These are phyloP conservation scores for Mugil cephalus DNA, from an alignment of 2,113 vertebrate species.

Conservation along the genomic window DNA sequence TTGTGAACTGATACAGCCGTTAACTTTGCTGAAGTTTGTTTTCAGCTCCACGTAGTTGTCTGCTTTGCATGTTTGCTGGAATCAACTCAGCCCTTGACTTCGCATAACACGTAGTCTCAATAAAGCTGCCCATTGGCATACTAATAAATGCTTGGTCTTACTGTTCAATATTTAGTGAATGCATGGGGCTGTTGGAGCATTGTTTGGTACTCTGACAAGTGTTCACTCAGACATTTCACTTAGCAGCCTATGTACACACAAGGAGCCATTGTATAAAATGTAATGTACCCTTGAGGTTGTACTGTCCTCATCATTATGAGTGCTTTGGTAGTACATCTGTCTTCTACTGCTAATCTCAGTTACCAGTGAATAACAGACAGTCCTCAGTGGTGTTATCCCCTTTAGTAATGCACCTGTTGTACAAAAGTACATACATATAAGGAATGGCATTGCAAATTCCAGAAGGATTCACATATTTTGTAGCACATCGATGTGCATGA, in stretches of 20 bases:
- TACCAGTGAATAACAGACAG: constrained; percentile 45
- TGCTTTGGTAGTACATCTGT: constrained; percentile 36
- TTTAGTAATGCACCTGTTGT: constrained; percentile 34
- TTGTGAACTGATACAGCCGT: constrained; percentile 15
- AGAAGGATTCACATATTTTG: constrained; percentile 8
- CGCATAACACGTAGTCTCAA: background rate
- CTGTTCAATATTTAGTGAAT: background rate
- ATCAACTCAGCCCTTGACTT: background rate
- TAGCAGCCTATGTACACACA: constrained; percentile 3
- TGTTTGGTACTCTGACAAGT: constrained; percentile 27
- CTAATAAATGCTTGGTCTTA: background rate
- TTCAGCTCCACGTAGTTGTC: constrained; percentile 12
- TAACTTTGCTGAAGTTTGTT: constrained; percentile 27
- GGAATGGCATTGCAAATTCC: constrained; percentile 18
- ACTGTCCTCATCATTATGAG: constrained; percentile 44
- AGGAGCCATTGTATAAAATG: constrained; percentile 15
- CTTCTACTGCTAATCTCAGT: constrained; percentile 31
- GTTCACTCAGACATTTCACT: constrained; percentile 11
- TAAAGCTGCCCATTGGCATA: background rate
- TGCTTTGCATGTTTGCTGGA: background rate
- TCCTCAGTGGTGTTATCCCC: constrained; percentile 22
- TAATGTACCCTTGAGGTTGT: constrained; percentile 40
- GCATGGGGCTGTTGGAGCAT: background rate
- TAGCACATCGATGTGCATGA: constrained; percentile 6
- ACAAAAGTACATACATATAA: constrained; percentile 18